A percentile compares a stretch with the other conserved stretches of the same genome.
phyloP scores from a whole-genome alignment of 1,140 invertebrate genomes.

The Anoplolepis gracilipes region DNA sequence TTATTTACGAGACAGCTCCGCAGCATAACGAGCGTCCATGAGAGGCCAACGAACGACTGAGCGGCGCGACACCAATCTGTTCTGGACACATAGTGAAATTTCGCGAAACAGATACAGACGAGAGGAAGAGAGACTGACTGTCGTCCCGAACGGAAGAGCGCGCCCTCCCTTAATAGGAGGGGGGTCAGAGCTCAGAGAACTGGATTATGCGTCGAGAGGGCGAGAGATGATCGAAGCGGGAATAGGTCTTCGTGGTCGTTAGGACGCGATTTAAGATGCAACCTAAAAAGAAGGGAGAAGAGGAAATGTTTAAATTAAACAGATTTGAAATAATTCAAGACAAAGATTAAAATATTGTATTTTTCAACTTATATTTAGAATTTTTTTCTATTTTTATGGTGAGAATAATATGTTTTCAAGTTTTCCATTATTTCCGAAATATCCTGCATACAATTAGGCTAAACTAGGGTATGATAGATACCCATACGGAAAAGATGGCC shows the following conservation, averaged over 20 bases:
- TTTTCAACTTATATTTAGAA: too few species aligned
- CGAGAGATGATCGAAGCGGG: neutral
- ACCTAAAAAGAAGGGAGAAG: neutral
- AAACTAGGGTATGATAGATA: too few species aligned
- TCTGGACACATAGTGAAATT: constrained; percentile 80
- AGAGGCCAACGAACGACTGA: constrained; percentile 80
- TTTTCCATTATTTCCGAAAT: too few species aligned
- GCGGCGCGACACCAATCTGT: constrained; percentile 82
- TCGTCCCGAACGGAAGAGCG: constrained; percentile 45
- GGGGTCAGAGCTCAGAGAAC: neutral
- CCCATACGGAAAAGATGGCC: too few species aligned
- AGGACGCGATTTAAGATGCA: constrained; percentile 19
- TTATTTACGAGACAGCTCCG: constrained; percentile 83
- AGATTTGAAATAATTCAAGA: neutral
- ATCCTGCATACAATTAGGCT: too few species aligned
- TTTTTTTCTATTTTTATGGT: too few species aligned
- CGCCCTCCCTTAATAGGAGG: constrained; percentile 31
- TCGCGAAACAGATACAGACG: constrained; percentile 77
- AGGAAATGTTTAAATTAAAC: neutral
- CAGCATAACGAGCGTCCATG: constrained; percentile 81
- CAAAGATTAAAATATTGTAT: neutral
- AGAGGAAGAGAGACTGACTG: constrained; percentile 55
- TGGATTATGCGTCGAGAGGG: constrained; percentile 33
- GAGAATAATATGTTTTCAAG: neutral
- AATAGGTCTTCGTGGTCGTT: constrained; percentile 22